Evolutionary conservation across 2,113 vertebrate species (phyloP), one percentile per base, ranked within the genome.

Genomic region (Tupaia chinensis): DNA sequence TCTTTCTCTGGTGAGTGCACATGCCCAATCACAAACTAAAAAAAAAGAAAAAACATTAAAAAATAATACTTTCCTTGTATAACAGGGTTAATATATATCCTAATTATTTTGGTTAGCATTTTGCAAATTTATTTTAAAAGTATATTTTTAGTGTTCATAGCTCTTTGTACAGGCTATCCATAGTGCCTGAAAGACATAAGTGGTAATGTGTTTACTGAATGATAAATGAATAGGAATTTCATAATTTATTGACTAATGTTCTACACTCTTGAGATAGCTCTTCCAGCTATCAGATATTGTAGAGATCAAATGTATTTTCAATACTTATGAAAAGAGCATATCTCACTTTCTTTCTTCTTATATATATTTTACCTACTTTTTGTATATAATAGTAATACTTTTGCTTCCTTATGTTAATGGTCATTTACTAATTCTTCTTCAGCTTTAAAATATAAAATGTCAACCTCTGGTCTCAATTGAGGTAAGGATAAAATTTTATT

Each of bases 41-140:
- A 44, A 44, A 44, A 44, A 44, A 44, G 44, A 44, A 44, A 44
- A 44, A 44, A 44, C 44, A 44, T 44, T 44, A 44, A 44, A 44
- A 44, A 44, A 44, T 44, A 44, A 44, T 44, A 44, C 44, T 44
- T 95, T 86, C 83, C 56, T 86, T 89, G 14, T 27, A 77, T 72
- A 77, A n/a, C 2, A 92, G 5, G 53, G 1, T 1, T 70, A 16
- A 66, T 54, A 65, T 23, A 27, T 65, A 7, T 29, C 10, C 1
- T 66, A n/a, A 80, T 58, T 53, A 2, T 56, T 7, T 68, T 23
- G 1, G 54, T 82, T 77, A 82, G 4, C 7, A 66, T 54, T 87
- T 92, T 89, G 9, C 7, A 72, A 89, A 90, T 90, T 72, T 78
- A 78, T 73, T 76, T 86, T n/a, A n/a, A 89, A 87, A 66, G 0